Evolutionary conservation across 1,140 invertebrate genomes (phyloP), one percentile per base, ranked within the genome.

Genomic region (Pentalonia nigronervosa): DNA sequence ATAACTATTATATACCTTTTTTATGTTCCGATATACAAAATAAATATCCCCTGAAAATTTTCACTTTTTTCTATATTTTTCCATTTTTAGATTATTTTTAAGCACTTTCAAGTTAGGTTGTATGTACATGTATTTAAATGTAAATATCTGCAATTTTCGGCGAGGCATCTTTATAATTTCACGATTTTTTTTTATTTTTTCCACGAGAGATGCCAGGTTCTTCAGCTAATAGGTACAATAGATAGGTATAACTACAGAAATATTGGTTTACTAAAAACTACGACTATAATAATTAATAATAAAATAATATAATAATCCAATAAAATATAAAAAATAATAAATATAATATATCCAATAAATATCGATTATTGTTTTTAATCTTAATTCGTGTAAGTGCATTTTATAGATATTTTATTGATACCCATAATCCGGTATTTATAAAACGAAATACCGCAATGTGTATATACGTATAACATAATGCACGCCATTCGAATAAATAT

Each of bases 401-500:
- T 76, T 67, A 7, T n/a, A 53, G 17, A n/a, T n/a, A n/a, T n/a
- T n/a, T n/a, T n/a, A n/a, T n/a, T n/a, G 14, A 7, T n/a, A 23
- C 60, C n/a, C 7, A 23, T 76, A 76, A 76, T 76, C 30, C 60
- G 14, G 4, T 17, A n/a, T 76, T 76, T 76, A n/a, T 76, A n/a
- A n/a, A n/a, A n/a, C n/a, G n/a, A 76, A 76, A 76, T 76, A 76
- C n/a, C n/a, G 30, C 60, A 76, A 14, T 34, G n/a, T 41, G 41
- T 41, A 41, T 41, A 41, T 76, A 34, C 21, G 20, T 0, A 53
- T 11, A n/a, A 17, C 14, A n/a, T n/a, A n/a, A 76, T 76, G n/a
- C 60, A 76, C n/a, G 60, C 14, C 60, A 76, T n/a, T 76, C 60
- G 60, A 76, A 76, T 76, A 76, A 76, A 76, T 76, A 76, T 76